These are phyloP conservation scores for Mnemiopsis leidyi DNA, from an alignment of 37 sponge, comb jelly and placozoan genomes.

Conservation along the genomic window DNA sequence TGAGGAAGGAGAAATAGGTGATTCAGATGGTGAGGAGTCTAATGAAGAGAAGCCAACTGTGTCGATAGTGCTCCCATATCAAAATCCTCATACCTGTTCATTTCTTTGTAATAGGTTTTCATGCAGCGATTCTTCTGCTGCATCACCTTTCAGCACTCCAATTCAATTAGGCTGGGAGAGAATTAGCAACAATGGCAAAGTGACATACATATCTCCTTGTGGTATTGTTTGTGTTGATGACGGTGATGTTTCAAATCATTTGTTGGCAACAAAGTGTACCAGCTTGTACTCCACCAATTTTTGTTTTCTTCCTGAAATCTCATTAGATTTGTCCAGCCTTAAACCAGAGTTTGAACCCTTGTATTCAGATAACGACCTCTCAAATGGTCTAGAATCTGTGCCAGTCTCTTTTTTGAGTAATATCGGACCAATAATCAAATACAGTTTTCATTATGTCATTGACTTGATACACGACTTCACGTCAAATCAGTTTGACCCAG, in stretches of 20 bases:
- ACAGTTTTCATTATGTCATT: constrained; percentile 40
- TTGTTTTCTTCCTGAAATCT: constrained; percentile 1
- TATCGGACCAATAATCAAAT: constrained; percentile 58
- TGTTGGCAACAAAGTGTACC: constrained; percentile 2
- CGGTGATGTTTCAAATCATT: neutral
- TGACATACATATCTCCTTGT: constrained; percentile 34
- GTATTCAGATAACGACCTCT: constrained; percentile 42
- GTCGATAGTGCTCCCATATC: neutral
- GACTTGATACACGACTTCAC: neutral
- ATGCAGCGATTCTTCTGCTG: neutral
- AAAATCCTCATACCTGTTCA: neutral
- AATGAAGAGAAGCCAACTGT: neutral
- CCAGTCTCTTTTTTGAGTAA: constrained; percentile 43
- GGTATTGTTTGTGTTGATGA: neutral
- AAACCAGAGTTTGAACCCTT: constrained; percentile 49
- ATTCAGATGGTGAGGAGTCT: constrained; percentile 33
- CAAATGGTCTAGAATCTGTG: constrained; percentile 34
- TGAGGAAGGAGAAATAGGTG: constrained; percentile 55
- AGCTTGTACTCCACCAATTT: neutral
- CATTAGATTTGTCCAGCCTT: neutral
- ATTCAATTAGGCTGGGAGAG: neutral
- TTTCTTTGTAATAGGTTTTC: constrained; percentile 17
- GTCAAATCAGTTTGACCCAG: neutral
- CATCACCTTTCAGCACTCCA: neutral
- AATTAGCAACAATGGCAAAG: neutral